These are phyloP conservation scores for Nipponia nippon DNA, from an alignment of 2,113 vertebrate genomes.

Conservation along the genomic window DNA sequence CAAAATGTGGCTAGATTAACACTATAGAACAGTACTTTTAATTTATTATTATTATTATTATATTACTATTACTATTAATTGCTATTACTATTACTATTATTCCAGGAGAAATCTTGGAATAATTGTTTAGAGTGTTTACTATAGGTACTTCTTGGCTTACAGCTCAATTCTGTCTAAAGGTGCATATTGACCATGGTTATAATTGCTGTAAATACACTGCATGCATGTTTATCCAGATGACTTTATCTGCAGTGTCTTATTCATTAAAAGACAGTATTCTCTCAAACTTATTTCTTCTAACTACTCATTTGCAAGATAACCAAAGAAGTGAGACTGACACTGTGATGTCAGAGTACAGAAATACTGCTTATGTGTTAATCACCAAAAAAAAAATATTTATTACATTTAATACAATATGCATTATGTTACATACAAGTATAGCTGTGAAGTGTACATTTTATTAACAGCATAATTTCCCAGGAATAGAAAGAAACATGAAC, in stretches of 20 bases:
- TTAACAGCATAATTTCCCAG: background rate
- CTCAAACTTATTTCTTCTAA: background rate
- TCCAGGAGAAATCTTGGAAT: background rate
- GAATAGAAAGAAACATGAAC: background rate
- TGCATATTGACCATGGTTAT: background rate
- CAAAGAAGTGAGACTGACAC: background rate
- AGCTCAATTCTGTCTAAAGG: background rate
- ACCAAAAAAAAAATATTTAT: background rate
- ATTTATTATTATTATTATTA: background rate
- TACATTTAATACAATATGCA: background rate
- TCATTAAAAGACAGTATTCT: background rate
- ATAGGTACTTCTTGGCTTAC: background rate
- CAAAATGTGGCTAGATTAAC: background rate
- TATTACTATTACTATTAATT: background rate
- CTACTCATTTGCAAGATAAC: background rate
- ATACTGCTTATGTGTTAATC: background rate
- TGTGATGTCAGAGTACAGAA: background rate
- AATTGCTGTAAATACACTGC: background rate
- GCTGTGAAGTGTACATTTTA: background rate
- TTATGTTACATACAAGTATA: background rate
- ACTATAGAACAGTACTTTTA: background rate
- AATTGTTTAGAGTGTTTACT: background rate
- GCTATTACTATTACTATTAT: background rate
- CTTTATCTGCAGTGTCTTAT: background rate
- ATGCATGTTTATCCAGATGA: background rate